These are phyloP conservation scores for Himantopus leucocephalus DNA, from an alignment of 2,113 vertebrate species.

Conservation along the genomic window DNA sequence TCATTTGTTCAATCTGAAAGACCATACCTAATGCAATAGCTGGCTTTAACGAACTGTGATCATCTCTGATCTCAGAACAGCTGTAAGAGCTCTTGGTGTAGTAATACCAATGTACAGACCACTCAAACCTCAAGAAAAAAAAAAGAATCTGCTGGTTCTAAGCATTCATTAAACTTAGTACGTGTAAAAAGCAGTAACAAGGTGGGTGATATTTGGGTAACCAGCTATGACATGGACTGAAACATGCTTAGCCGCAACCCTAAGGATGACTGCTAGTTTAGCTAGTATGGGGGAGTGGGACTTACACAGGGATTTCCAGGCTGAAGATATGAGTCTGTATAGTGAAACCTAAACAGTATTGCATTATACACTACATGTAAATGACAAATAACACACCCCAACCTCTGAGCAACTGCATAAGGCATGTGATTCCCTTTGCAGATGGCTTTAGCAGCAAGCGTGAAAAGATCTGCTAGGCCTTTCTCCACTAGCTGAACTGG, in stretches of 20 bases:
- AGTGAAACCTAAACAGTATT: background rate
- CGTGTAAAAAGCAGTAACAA: background rate
- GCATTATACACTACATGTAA: background rate
- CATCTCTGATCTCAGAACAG: background rate
- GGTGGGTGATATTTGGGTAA: background rate
- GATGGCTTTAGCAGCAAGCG: background rate
- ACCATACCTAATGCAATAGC: background rate
- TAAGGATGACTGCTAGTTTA: background rate
- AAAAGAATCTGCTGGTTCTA: background rate
- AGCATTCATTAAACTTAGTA: background rate
- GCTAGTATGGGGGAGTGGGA: background rate
- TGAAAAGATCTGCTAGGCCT: background rate
- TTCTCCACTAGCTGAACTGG: accelerated
- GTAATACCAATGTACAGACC: background rate
- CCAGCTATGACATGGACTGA: background rate
- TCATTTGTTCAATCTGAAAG: background rate
- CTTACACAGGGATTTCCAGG: background rate
- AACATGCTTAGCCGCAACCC: accelerated
- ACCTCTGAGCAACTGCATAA: background rate
- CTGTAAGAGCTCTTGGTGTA: background rate
- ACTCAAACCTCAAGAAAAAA: background rate
- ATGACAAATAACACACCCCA: background rate
- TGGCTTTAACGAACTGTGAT: background rate
- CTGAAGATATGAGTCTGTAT: background rate
- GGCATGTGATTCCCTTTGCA: background rate